Conservation (phyloP, 2,797 vertebrate genomes). For the Sebastes flavidus region DNA sequence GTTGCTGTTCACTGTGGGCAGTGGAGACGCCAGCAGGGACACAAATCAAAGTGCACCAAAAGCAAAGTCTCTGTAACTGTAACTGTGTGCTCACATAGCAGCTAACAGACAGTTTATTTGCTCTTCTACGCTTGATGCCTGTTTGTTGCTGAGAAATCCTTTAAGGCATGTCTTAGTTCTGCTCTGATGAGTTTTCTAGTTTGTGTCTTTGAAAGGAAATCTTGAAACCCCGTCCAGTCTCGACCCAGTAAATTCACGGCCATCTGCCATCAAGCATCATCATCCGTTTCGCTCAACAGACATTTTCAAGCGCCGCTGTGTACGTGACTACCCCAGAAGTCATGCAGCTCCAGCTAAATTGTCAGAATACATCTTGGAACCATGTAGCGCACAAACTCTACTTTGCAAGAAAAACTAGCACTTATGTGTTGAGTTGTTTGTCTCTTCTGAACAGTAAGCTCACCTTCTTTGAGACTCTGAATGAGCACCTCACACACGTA, state of each 20-base stretch:
- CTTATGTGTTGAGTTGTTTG: not conserved
- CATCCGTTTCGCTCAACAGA: conserved; percentile 23
- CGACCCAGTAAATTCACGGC: conserved; percentile 12
- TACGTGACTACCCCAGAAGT: conserved; percentile 16
- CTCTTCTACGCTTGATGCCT: conserved; percentile 21
- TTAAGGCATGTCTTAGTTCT: conserved; percentile 46
- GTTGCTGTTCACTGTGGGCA: conserved; percentile 42
- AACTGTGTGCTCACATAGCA: conserved; percentile 11
- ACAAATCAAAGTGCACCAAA: conserved; percentile 47
- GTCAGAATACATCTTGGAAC: conserved; percentile 13
- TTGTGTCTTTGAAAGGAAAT: conserved; percentile 12
- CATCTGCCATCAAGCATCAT: conserved; percentile 40
- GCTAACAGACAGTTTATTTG: conserved; percentile 45
- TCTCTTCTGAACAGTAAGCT: not conserved
- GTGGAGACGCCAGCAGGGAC: conserved; percentile 47
- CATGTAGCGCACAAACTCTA: not conserved
- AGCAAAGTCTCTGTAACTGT: conserved; percentile 37
- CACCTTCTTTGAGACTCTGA: not conserved
- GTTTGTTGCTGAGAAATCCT: conserved; percentile 48
- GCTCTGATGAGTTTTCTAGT: conserved; percentile 29
- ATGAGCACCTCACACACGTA: not conserved
- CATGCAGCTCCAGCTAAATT: conserved; percentile 4
- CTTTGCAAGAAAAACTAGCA: not conserved
- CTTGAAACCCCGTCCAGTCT: conserved; percentile 4
- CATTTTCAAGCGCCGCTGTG: conserved; percentile 8